A percentile compares a stretch with the other conserved stretches of the same genome.
Evolutionary conservation across 64 coral and sea anemone genomes (phyloP).

Genomic region (Acropora tenuis): DNA sequence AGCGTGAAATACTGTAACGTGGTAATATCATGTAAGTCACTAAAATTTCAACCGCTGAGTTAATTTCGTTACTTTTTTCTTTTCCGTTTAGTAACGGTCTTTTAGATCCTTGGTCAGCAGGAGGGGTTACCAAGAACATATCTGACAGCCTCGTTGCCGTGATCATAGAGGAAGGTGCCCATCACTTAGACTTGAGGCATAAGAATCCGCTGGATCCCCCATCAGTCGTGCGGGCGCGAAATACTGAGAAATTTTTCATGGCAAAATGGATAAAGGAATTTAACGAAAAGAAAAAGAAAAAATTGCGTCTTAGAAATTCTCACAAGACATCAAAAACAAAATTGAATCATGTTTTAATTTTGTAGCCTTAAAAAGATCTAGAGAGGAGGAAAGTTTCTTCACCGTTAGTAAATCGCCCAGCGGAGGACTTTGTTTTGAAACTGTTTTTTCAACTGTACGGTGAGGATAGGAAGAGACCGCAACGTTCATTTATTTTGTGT

Average conservation of each 20-base stretch:
- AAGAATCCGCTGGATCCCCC: conserved; percentile 81
- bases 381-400: neutral
- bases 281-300: conserved; percentile 21
- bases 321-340: neutral
- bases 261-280: conserved; percentile 72
- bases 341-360: neutral
- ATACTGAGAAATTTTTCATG: conserved; percentile 75
- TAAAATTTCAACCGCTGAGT: neutral
- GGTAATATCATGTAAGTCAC: too few relatives aligned
- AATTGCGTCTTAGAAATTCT: conserved; percentile 1
- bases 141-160: conserved; percentile 85
- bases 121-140: conserved; percentile 78
- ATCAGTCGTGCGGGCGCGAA: conserved; percentile 79
- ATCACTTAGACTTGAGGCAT: conserved; percentile 94
- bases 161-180: conserved; percentile 87
- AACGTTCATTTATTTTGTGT: too few relatives aligned
- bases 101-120: conserved; percentile 91
- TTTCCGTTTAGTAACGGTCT: conserved; percentile 78
- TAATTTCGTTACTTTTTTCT: neutral
- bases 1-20: too few relatives aligned
- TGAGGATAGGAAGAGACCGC: too few relatives aligned
- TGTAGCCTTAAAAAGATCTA: neutral
- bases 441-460: too few relatives aligned
- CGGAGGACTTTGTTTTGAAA: too few relatives aligned
- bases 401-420: neutral